phyloP scores from a whole-genome alignment of 2,797 vertebrate species.

The Yasuhikotakia modesta region DNA sequence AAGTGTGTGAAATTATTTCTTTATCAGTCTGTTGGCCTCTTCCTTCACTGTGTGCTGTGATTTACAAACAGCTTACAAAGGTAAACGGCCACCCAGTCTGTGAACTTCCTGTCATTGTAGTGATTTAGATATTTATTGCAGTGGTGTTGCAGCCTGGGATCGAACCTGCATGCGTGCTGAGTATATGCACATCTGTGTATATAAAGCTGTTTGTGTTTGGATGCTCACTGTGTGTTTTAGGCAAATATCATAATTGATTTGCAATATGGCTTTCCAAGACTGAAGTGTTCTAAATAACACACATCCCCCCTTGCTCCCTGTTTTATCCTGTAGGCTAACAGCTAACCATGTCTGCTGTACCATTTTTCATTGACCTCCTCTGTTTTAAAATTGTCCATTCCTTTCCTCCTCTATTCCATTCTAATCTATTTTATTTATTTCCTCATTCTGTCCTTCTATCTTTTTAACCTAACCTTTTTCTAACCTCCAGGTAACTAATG shows the following conservation, averaged over 20 bases:
- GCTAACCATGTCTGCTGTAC: slow-evolving; percentile 11
- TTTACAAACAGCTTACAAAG: not conserved
- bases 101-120: not conserved
- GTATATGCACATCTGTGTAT: slow-evolving; percentile 14
- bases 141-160: too few relatives aligned
- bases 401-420: slow-evolving; percentile 18
- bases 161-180: slow-evolving; percentile 2
- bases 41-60: not conserved
- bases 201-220: slow-evolving; percentile 22
- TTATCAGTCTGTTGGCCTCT: slow-evolving; percentile 16
- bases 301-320: not conserved
- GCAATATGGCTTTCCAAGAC: slow-evolving; percentile 28
- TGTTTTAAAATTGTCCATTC: slow-evolving; percentile 39
- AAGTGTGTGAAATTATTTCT: slow-evolving; percentile 33
- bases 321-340: slow-evolving; percentile 7
- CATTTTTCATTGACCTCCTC: slow-evolving; percentile 32
- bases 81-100: slow-evolving; percentile 33
- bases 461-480: too few relatives aligned
- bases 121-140: too few relatives aligned
- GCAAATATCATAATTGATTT: slow-evolving; percentile 50
- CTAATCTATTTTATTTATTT: slow-evolving; percentile 20
- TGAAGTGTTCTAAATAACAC: slow-evolving; percentile 23
- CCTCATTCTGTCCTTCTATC: slow-evolving; percentile 24
- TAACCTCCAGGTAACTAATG: slow-evolving; percentile 22
- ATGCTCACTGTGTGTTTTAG: slow-evolving; percentile 42